phyloP scores from a whole-genome alignment of 2,888 invertebrate species.

The Crematogaster levior region DNA sequence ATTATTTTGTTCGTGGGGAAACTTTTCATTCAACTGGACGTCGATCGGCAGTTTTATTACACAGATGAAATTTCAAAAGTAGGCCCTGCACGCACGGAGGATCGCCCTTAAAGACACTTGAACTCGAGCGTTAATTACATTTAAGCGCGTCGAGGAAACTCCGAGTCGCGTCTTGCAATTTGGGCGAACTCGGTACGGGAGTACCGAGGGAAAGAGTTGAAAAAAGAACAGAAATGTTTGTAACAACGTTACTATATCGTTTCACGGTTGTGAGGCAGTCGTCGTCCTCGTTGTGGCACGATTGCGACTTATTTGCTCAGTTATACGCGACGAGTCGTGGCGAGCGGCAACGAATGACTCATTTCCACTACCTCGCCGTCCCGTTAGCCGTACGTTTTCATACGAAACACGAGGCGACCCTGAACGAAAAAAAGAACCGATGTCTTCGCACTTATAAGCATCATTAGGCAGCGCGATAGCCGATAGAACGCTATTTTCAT shows the following conservation, averaged over 20 bases:
- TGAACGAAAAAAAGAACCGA: not conserved
- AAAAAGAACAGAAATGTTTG: not conserved
- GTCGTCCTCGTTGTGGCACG: constrained; percentile 32
- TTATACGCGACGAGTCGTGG: constrained; percentile 32
- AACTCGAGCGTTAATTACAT: not conserved
- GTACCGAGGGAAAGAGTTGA: not conserved
- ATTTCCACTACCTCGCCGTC: constrained; percentile 48
- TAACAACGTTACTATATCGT: not conserved
- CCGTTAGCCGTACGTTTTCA: constrained; percentile 31
- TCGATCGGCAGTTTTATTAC: not conserved
- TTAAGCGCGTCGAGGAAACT: not conserved
- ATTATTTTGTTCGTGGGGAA: not conserved
- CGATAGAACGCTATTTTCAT: not conserved
- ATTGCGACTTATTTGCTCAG: constrained; percentile 44
- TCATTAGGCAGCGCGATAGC: not conserved
- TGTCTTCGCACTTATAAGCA: not conserved
- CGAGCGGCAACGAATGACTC: constrained; percentile 40
- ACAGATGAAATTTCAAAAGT: not conserved
- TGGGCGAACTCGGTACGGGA: not conserved
- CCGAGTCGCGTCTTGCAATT: not conserved
- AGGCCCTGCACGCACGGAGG: not conserved
- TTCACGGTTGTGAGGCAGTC: constrained; percentile 1
- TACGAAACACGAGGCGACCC: constrained; percentile 20
- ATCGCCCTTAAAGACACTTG: not conserved
- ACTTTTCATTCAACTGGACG: not conserved